phyloP scores from a whole-genome alignment of 23 tunicate genomes.

The Trididemnum clinides region DNA sequence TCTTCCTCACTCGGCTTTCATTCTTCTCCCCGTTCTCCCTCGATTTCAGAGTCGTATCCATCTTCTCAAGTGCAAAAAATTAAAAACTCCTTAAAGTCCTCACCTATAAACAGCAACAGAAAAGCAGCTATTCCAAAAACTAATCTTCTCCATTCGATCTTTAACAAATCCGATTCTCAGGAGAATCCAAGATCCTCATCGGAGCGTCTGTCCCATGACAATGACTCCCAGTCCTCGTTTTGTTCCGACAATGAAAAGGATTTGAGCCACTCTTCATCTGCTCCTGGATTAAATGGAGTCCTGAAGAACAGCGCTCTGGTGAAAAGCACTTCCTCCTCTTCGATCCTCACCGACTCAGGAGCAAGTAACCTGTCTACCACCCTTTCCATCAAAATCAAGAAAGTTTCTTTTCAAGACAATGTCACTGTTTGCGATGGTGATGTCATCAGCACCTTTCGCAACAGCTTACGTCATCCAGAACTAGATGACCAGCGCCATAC shows the following conservation, averaged over 20 bases:
- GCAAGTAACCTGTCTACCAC: constrained; percentile 61
- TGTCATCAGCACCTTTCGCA: constrained; percentile 66
- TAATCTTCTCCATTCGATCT: constrained; percentile 33
- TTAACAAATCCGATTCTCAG: constrained; percentile 22
- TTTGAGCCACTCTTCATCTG: background rate
- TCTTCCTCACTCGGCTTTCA: background rate
- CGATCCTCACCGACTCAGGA: constrained; percentile 70
- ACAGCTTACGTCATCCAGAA: constrained; percentile 65
- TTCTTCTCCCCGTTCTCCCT: background rate
- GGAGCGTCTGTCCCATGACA: background rate
- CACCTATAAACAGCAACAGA: background rate
- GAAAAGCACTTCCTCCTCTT: constrained; percentile 61
- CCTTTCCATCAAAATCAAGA: constrained; percentile 49
- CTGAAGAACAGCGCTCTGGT: constrained; percentile 60
- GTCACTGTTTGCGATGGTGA: constrained; percentile 61
- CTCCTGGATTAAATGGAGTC: constrained; percentile 31
- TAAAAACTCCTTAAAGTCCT: background rate
- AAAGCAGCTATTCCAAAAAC: constrained; percentile 62
- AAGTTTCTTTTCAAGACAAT: constrained; percentile 81
- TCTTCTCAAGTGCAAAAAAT: background rate
- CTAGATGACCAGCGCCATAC: background rate
- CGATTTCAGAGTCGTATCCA: background rate
- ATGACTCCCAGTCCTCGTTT: background rate
- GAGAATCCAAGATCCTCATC: background rate
- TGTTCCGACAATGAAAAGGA: constrained; percentile 14